Base-by-base conservation (phyloP, 1,140 invertebrate genomes). In the Contarinia nasturtii region DNA sequence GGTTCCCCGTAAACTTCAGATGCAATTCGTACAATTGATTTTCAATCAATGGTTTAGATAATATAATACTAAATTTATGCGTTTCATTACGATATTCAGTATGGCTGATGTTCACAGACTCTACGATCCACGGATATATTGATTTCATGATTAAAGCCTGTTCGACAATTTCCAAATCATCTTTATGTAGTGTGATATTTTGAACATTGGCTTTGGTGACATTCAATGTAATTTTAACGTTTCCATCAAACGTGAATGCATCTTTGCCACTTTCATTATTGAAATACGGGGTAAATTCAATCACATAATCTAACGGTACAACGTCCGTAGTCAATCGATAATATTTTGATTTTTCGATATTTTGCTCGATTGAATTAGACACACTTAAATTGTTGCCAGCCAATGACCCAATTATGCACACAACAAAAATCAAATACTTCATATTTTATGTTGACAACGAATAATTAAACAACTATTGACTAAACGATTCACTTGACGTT, bases 121-220 rank as follows among this genome's bases (percentile, higher is more conserved):
- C 40, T 50, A 61, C 62, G 2, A 47, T 54, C 0, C 33, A 44
- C 14, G 52, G 33, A 11, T 58, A 48, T 0, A 22, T 62, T 21
- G n/a, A 50, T 57, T 50, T 70, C 44, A 66, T 61, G 48, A 45
- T 55, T n/a, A 67, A 55, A 47, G 49, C 45, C 12, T 54, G 51
- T 17, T 54, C 50, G 2, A 52, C 54, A 19, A 74, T 71, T 0
- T 56, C 65, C 2, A 85, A 53, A 48, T 72, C 68, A 51, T 74
- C 69, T 0, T 71, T 67, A 54, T 88, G 82, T 0, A 88, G 50
- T 2, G 73, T 73, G 8, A 89, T 60, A 44, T 51, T 44, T 2
- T 50, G 60, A 1, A 64, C 59, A 14, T 55, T 61, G 2, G 22
- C 27, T 15, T 40, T 17, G 0, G 46, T 57, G 0, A 67, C 57